These are phyloP conservation scores for Luperina testacea DNA, from an alignment of 2,888 invertebrate species.

Conservation along the genomic window DNA sequence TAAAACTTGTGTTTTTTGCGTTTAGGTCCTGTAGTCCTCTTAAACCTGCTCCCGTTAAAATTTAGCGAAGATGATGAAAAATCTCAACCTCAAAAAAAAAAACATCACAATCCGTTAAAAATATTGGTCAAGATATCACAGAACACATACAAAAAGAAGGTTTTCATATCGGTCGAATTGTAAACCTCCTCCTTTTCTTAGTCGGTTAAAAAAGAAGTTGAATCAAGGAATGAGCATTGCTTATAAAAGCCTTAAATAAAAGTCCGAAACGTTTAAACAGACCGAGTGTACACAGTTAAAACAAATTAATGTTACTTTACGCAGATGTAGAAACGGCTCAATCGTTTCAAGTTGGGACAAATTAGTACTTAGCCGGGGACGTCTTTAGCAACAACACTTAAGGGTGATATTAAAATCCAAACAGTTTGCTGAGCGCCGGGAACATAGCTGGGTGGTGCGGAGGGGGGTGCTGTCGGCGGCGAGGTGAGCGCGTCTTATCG, in stretches of 20 bases:
- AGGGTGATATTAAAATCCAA: slow-evolving; percentile 89
- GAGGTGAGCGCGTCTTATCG: slow-evolving; percentile 81
- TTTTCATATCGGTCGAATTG: background rate
- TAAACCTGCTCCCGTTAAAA: too few species aligned
- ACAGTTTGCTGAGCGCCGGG: slow-evolving; percentile 78
- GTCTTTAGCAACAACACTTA: slow-evolving; percentile 88
- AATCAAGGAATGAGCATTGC: background rate
- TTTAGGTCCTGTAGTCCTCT: too few species aligned
- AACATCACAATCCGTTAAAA: background rate
- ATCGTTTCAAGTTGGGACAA: slow-evolving; percentile 84
- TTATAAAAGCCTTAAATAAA: slow-evolving; percentile 4
- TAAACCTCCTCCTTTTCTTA: background rate
- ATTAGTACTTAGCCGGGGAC: slow-evolving; percentile 86
- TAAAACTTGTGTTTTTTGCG: too few species aligned
- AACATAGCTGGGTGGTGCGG: slow-evolving; percentile 53
- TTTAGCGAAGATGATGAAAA: too few species aligned
- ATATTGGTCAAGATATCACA: background rate
- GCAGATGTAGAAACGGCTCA: slow-evolving; percentile 74
- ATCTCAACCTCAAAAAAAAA: too few species aligned
- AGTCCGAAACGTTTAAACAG: slow-evolving; percentile 26
- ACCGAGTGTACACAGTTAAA: slow-evolving; percentile 56
- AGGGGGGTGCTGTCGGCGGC: slow-evolving; percentile 19
- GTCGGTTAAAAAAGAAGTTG: background rate
- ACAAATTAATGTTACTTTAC: slow-evolving; percentile 61
- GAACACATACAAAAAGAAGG: background rate